Conservation (phyloP, 2,888 invertebrate genomes). For the Mimas tiliae region DNA sequence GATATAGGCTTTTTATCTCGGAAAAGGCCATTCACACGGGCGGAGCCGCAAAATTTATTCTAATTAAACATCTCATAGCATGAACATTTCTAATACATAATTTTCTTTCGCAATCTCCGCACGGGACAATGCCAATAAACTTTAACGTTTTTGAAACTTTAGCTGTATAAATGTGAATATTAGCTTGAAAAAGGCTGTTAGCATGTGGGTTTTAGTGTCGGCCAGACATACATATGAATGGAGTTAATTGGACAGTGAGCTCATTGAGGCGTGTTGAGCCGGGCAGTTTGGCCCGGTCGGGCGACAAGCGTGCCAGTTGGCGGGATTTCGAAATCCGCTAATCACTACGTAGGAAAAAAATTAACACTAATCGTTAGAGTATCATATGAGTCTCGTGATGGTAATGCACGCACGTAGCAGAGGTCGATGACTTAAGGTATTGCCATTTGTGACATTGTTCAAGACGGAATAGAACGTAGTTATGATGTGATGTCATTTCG, state of each 20-base stretch:
- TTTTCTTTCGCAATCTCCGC: constrained; percentile 34
- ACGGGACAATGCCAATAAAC: constrained; percentile 46
- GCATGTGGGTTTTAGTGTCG: constrained; percentile 55
- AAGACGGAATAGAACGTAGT: not conserved
- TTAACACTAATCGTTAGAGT: constrained; percentile 18
- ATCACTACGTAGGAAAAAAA: constrained; percentile 48
- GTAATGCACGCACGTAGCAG: not conserved
- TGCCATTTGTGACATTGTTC: not conserved
- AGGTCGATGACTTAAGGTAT: constrained; percentile 11
- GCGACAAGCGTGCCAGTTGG: constrained; percentile 74
- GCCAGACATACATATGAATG: constrained; percentile 72
- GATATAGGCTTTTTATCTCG: too few species aligned
- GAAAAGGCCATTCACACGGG: too few species aligned
- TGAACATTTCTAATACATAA: constrained; percentile 24
- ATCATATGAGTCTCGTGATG: not conserved
- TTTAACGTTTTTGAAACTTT: constrained; percentile 52
- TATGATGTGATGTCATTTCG: not conserved
- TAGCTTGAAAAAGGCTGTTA: constrained; percentile 63
- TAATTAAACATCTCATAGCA: too few species aligned
- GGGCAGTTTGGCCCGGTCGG: constrained; percentile 68
- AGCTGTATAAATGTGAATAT: constrained; percentile 58
- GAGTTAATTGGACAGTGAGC: constrained; percentile 77
- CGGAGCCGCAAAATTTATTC: too few species aligned
- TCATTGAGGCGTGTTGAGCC: constrained; percentile 72
- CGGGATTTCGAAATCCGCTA: constrained; percentile 58